These are phyloP conservation scores for Paramisgurnus dabryanus DNA, from an alignment of 2,113 vertebrate genomes.

Conservation along the genomic window DNA sequence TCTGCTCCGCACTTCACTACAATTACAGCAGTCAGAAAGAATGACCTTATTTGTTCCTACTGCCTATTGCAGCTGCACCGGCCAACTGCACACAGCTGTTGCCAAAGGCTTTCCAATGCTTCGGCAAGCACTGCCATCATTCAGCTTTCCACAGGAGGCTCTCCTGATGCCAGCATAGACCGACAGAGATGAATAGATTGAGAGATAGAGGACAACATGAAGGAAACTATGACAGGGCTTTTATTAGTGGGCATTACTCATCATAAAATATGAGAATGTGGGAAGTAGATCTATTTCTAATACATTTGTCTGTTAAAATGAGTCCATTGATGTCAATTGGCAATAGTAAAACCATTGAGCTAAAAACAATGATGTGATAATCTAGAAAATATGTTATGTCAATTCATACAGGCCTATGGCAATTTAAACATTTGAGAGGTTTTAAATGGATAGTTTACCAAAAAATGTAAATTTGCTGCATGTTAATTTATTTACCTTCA, in stretches of 20 bases:
- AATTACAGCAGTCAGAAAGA: conserved; percentile 40
- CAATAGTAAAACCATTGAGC: too few relatives aligned
- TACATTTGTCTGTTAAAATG: too few relatives aligned
- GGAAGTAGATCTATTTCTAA: not conserved
- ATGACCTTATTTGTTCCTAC: conserved; percentile 44
- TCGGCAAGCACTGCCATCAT: conserved; percentile 25
- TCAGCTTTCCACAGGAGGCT: conserved; percentile 19
- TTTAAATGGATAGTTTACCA: too few relatives aligned
- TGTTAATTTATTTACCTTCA: too few relatives aligned
- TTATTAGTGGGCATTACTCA: not conserved
- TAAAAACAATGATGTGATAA: not conserved
- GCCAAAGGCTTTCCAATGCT: conserved; percentile 32
- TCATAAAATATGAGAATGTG: not conserved
- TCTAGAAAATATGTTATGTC: not conserved
- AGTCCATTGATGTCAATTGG: too few relatives aligned
- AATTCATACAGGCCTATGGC: not conserved
- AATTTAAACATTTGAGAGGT: not conserved
- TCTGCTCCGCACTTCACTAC: conserved; percentile 19
- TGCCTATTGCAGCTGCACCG: conserved; percentile 19
- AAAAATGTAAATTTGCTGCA: too few relatives aligned
- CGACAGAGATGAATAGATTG: conserved; percentile 11
- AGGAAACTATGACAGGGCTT: not conserved
- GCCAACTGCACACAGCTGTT: conserved; percentile 39
- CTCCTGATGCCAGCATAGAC: conserved; percentile 8
- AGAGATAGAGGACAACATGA: conserved; percentile 15